Conservation (phyloP, 2,888 invertebrate species). For the Galerucella calmariensis region DNA sequence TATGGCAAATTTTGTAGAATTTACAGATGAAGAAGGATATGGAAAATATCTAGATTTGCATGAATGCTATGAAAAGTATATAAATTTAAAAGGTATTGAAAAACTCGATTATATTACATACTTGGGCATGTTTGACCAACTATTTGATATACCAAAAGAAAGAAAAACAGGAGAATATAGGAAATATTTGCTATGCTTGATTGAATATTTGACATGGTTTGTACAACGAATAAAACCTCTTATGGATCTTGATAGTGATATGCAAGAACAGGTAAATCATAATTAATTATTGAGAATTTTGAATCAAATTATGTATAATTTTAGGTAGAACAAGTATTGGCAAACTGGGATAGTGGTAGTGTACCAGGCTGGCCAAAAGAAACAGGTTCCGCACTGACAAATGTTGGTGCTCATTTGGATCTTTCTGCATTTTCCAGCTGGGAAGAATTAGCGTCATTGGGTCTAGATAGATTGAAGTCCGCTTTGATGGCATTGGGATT, state of each 20-base stretch:
- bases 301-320: not conserved
- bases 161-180: constrained; percentile 89
- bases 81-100: constrained; percentile 97
- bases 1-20: constrained; percentile 88
- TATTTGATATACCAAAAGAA: constrained; percentile 94
- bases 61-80: constrained; percentile 94
- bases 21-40: constrained; percentile 99
- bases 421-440: constrained; percentile 97
- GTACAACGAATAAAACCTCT: constrained; percentile 87
- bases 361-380: constrained; percentile 99
- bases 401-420: constrained; percentile 96
- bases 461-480: constrained; percentile 96
- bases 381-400: constrained; percentile 90
- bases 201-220: constrained; percentile 89
- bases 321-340: constrained; percentile 80
- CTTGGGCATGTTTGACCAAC: constrained; percentile 91
- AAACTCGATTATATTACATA: constrained; percentile 97
- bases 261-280: constrained; percentile 71
- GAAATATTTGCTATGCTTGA: constrained; percentile 83
- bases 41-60: constrained; percentile 98
- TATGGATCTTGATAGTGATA: constrained; percentile 81
- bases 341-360: constrained; percentile 87
- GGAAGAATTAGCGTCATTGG: constrained; percentile 96
- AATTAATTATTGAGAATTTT: not conserved
- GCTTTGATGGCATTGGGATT: constrained; percentile 95